Conservation (phyloP, 2,113 vertebrate genomes). For the Tinamus guttatus region DNA sequence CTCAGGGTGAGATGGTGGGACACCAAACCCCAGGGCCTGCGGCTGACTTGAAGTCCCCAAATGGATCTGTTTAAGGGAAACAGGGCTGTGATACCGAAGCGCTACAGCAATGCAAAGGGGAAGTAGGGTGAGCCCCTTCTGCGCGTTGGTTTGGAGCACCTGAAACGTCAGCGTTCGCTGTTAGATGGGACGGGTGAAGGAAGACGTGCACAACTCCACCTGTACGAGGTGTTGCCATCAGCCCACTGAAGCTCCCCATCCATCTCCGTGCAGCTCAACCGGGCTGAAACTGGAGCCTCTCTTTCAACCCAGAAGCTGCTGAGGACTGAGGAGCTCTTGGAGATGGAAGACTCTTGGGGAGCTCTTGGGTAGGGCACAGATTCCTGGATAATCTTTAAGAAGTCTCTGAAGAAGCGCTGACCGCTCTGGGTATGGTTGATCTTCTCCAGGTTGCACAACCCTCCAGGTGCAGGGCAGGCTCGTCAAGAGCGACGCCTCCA, state of each 20-base stretch:
- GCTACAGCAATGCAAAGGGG: not conserved
- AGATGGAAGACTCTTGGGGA: not conserved
- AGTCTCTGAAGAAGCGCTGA: not conserved
- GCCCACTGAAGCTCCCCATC: fast-evolving
- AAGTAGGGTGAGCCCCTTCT: not conserved
- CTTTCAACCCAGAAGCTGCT: not conserved
- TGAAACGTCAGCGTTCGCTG: not conserved
- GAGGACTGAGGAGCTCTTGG: not conserved
- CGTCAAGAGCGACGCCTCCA: not conserved
- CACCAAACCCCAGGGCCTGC: fast-evolving
- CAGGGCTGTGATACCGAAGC: not conserved
- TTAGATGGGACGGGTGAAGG: not conserved
- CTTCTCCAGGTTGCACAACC: not conserved
- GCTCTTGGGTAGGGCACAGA: not conserved
- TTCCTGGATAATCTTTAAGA: not conserved
- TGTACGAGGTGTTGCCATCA: fast-evolving
- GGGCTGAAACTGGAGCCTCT: not conserved
- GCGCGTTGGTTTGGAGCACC: not conserved
- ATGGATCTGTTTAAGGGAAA: not conserved
- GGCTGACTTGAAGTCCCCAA: not conserved
- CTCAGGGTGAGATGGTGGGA: not conserved
- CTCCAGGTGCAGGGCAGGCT: not conserved
- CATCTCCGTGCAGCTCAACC: not conserved
- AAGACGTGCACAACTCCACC: not conserved
- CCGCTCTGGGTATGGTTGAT: not conserved